Conservation (phyloP, 2,797 vertebrate genomes). For the Alosa sapidissima region DNA sequence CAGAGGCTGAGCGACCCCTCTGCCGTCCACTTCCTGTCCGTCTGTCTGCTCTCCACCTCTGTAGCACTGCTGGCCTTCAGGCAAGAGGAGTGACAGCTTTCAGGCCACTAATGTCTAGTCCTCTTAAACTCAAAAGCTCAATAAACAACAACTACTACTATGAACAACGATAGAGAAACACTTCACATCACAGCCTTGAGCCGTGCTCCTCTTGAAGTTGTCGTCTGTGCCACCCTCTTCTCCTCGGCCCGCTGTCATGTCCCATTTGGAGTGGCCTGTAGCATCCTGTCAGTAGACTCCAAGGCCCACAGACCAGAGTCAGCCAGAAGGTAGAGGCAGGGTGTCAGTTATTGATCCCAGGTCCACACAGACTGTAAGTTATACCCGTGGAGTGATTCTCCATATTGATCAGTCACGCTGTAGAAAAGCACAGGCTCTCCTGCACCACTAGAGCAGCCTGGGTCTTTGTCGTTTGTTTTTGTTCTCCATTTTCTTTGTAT, state of each 20-base stretch:
- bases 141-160: not conserved
- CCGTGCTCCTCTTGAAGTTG: constrained; percentile 41
- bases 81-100: constrained; percentile 26
- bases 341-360: not conserved
- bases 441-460: not conserved
- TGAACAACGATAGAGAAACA: not conserved
- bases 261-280: constrained; percentile 43
- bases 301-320: not conserved
- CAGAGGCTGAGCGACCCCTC: constrained; percentile 25
- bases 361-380: not conserved
- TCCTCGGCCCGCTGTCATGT: constrained; percentile 49
- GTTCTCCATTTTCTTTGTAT: not conserved
- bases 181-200: constrained; percentile 16
- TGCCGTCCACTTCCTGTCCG: not conserved
- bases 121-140: not conserved
- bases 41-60: constrained; percentile 19
- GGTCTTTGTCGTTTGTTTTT: no score
- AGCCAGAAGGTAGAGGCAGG: not conserved
- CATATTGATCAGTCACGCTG: not conserved
- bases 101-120: not conserved
- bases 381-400: not conserved
- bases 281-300: constrained; percentile 25
- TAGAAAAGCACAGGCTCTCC: not conserved
- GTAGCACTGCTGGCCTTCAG: constrained; percentile 33
- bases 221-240: constrained; percentile 49